These are phyloP conservation scores for Drosophila algonquin DNA, from an alignment of 2,888 invertebrate species.

Conservation along the genomic window DNA sequence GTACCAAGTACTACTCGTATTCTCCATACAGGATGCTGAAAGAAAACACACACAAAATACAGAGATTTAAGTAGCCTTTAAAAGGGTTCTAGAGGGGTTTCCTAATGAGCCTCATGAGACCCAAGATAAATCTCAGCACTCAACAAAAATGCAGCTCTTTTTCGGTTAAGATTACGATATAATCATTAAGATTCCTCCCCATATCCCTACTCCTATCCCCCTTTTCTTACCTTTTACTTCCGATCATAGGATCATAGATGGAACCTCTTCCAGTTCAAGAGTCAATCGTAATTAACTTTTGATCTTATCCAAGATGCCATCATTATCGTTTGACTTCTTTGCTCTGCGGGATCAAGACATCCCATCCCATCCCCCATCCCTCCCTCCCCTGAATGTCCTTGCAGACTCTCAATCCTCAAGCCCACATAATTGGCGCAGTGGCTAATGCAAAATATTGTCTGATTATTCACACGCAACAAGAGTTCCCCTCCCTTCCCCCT, in stretches of 20 bases:
- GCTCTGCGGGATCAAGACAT: conserved; percentile 1
- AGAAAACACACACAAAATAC: neutral
- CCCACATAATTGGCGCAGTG: conserved; percentile 71
- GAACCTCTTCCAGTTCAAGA: conserved; percentile 31
- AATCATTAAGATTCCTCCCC: neutral
- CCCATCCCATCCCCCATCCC: no score
- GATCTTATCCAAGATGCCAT: conserved; percentile 60
- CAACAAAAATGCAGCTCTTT: neutral
- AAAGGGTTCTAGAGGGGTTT: neutral
- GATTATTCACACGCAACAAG: conserved; percentile 69
- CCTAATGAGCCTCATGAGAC: neutral
- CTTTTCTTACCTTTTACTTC: neutral
- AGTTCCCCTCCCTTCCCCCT: conserved; percentile 14
- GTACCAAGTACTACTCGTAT: conserved; percentile 50
- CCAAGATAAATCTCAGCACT: neutral
- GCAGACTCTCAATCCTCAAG: conserved; percentile 5
- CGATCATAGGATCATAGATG: neutral
- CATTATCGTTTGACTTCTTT: conserved; percentile 50
- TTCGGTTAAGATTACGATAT: no score
- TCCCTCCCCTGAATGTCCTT: conserved; percentile 2
- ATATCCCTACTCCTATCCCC: neutral
- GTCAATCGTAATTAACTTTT: conserved; percentile 60
- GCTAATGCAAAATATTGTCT: conserved; percentile 72
- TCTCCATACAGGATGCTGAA: neutral
- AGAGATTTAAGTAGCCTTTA: neutral